These are phyloP conservation scores for Eupeodes latifasciatus DNA, from an alignment of 2,888 invertebrate genomes.

Conservation along the genomic window DNA sequence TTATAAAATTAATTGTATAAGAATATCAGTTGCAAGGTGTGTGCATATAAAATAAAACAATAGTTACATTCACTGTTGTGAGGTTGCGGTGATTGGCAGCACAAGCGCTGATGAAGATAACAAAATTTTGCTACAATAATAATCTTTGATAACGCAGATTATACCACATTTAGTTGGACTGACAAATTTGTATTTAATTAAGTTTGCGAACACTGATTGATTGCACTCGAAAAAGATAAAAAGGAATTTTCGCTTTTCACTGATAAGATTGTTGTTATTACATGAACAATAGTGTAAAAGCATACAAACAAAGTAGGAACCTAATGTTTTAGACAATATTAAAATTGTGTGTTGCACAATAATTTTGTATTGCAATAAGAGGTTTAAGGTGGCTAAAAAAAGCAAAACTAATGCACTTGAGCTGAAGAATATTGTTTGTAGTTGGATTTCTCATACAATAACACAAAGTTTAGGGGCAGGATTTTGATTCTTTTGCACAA, in stretches of 20 bases:
- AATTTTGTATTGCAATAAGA: no score
- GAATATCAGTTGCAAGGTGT: not conserved
- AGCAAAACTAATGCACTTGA: no score
- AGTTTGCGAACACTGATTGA: conserved; percentile 32
- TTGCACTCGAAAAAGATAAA: conserved; percentile 17
- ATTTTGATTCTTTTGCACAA: no score
- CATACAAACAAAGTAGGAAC: not conserved
- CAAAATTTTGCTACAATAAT: not conserved
- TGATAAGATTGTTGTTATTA: conserved; percentile 14
- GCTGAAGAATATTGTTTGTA: no score
- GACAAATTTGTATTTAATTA: conserved; percentile 10
- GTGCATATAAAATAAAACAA: not conserved
- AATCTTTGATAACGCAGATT: not conserved
- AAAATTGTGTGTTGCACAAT: no score
- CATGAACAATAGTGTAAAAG: no score
- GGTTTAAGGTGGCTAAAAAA: no score
- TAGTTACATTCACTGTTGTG: not conserved
- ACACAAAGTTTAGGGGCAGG: no score
- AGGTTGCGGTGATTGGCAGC: not conserved
- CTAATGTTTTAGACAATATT: not conserved
- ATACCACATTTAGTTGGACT: not conserved
- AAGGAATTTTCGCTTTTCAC: not conserved
- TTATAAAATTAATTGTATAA: not conserved
- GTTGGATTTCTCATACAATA: no score
- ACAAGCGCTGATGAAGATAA: conserved; percentile 4